Evolutionary conservation across 2,113 vertebrate species (phyloP).

Genomic region (Lasiurus borealis): DNA sequence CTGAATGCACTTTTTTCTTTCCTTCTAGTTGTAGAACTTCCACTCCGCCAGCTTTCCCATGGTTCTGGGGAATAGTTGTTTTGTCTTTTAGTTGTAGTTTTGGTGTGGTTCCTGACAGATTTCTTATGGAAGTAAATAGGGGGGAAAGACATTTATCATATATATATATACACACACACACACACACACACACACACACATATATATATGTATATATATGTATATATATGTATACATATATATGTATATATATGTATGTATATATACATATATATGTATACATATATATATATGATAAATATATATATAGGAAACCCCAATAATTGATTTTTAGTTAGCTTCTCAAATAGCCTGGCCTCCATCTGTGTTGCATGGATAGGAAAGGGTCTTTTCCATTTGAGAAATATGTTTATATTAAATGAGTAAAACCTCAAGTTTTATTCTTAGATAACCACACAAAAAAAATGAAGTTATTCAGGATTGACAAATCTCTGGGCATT

Average conservation of each 20-base stretch:
- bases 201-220: too few species aligned
- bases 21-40: too few species aligned
- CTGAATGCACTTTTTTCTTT: too few species aligned
- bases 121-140: background rate
- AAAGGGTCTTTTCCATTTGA: background rate
- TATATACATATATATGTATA: too few species aligned
- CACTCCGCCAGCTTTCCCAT: too few species aligned
- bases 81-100: too few species aligned
- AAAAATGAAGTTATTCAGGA: background rate
- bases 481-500: background rate
- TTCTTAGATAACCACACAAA: background rate
- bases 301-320: background rate
- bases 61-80: too few species aligned
- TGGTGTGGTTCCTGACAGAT: background rate
- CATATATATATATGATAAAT: background rate
- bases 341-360: background rate
- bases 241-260: too few species aligned
- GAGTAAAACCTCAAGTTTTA: background rate
- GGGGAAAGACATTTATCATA: background rate
- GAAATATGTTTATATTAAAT: slow-evolving; percentile 13
- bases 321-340: background rate
- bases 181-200: too few species aligned
- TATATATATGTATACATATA: too few species aligned
- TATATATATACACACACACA: background rate
- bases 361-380: background rate